phyloP scores from a whole-genome alignment of 1,140 invertebrate species.

The Drosophila novamexicana region DNA sequence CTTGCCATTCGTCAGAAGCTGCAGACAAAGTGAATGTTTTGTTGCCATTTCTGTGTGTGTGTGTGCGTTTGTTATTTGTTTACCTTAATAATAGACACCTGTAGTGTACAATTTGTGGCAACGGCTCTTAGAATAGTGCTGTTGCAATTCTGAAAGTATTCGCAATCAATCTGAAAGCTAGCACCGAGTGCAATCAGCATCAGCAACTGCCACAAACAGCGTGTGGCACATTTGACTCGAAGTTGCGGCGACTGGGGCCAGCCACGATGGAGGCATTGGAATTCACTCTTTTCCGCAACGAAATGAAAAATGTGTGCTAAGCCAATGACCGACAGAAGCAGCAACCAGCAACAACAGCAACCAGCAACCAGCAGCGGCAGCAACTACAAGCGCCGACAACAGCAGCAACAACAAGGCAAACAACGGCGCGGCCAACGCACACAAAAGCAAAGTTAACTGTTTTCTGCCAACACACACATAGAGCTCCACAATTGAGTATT shows the following conservation, averaged over 20 bases:
- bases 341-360: conserved; percentile 35
- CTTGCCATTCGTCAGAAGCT: conserved; percentile 72
- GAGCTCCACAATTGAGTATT: conserved; percentile 56
- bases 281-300: conserved; percentile 82
- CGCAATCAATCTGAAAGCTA: conserved; percentile 37
- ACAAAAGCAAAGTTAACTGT: conserved; percentile 73
- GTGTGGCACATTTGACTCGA: conserved; percentile 30
- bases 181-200: conserved; percentile 23
- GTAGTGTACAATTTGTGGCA: conserved; percentile 50
- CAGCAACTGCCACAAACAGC: conserved; percentile 18
- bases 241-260: conserved; percentile 27
- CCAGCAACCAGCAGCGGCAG: conserved; percentile 17
- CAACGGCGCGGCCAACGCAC: conserved; percentile 50
- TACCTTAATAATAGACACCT: conserved; percentile 78
- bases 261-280: conserved; percentile 40
- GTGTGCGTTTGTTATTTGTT: conserved; percentile 55
- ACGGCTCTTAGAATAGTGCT: conserved; percentile 31
- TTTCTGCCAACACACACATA: conserved; percentile 46
- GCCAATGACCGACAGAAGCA: conserved; percentile 84
- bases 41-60: conserved; percentile 43
- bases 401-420: conserved; percentile 35
- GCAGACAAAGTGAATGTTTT: conserved; percentile 78
- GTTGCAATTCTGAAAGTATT: conserved; percentile 32
- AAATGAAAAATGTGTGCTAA: conserved; percentile 84
- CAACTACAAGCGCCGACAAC: conserved; percentile 30